Evolutionary conservation across 2,797 vertebrate genomes (phyloP).

Genomic region (Liasis olivaceus): DNA sequence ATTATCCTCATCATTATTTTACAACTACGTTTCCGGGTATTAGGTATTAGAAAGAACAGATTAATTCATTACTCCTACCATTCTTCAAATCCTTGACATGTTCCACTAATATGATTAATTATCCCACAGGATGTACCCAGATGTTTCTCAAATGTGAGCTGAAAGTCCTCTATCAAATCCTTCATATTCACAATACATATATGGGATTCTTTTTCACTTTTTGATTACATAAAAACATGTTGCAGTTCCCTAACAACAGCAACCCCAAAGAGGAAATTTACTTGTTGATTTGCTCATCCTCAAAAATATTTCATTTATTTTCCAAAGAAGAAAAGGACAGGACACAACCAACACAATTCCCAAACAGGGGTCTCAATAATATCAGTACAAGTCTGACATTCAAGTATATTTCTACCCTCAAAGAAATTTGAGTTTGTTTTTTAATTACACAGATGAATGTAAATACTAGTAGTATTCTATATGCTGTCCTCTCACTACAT

Average conservation of each 20-base stretch:
- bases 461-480: constrained; percentile 42
- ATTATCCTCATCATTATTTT: neutral
- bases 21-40: neutral
- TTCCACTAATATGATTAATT: neutral
- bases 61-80: neutral
- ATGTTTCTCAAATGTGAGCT: neutral
- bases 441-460: constrained; percentile 52
- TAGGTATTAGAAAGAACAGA: neutral
- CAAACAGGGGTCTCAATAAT: neutral
- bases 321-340: neutral
- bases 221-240: neutral
- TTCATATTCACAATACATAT: neutral
- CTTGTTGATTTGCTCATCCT: neutral
- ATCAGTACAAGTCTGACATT: constrained; percentile 43
- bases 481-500: constrained; percentile 56
- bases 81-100: neutral
- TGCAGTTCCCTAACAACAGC: neutral
- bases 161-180: neutral
- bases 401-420: neutral
- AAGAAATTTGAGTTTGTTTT: constrained; percentile 32
- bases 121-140: neutral
- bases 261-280: neutral
- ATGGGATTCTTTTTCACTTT: neutral
- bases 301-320: neutral
- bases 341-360: neutral